phyloP scores from a whole-genome alignment of 2,797 vertebrate species.

The Gymnothorax javanicus region DNA sequence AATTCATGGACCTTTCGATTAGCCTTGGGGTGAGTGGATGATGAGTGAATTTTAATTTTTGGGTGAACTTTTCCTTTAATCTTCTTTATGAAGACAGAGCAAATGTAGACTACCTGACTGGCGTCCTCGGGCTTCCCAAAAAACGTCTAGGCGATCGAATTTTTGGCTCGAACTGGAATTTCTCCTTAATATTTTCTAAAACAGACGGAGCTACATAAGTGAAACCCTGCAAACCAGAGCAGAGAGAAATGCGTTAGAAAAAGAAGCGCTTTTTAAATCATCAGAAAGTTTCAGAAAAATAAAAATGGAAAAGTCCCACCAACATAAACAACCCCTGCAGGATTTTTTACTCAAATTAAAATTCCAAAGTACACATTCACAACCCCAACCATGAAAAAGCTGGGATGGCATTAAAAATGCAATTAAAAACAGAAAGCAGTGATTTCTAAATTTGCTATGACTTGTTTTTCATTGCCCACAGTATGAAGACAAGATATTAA shows the following conservation, averaged over 20 bases:
- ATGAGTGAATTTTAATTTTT: too few species aligned
- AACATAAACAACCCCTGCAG: constrained; percentile 57
- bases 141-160: constrained; percentile 92
- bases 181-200: constrained; percentile 96
- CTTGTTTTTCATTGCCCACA: too few species aligned
- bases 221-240: constrained; percentile 80
- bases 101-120: constrained; percentile 83
- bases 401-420: too few species aligned
- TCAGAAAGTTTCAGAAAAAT: constrained; percentile 53
- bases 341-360: constrained; percentile 66
- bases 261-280: constrained; percentile 2
- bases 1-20: too few species aligned
- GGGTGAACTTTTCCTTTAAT: too few species aligned
- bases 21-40: too few species aligned
- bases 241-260: constrained; percentile 44
- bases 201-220: constrained; percentile 96
- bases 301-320: constrained; percentile 54
- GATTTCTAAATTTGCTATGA: too few species aligned
- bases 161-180: constrained; percentile 95
- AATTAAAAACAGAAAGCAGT: too few species aligned
- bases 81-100: background rate
- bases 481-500: too few species aligned
- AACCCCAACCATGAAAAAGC: too few species aligned
- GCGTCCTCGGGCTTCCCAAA: constrained; percentile 92
- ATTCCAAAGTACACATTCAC: constrained; percentile 53